These are phyloP conservation scores for Eulacestoma nigropectus DNA, from an alignment of 2,113 vertebrate species.

Conservation along the genomic window DNA sequence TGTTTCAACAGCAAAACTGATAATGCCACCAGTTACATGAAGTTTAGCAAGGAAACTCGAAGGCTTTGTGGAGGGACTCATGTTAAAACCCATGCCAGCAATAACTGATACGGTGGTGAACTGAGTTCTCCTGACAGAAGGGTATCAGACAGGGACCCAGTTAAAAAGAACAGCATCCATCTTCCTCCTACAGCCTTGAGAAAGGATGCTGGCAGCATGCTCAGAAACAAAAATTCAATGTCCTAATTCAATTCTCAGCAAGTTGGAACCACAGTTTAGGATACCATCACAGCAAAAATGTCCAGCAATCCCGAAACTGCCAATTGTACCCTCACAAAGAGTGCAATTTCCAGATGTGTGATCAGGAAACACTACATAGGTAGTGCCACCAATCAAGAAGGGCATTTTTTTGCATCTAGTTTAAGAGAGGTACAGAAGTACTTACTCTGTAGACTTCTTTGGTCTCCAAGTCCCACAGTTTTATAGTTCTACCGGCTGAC, in stretches of 20 bases:
- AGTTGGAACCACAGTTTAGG: constrained; percentile 65
- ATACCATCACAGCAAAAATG: constrained; percentile 61
- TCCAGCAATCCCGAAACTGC: neutral
- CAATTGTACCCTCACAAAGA: neutral
- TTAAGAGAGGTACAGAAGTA: constrained; percentile 50
- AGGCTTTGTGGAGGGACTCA: neutral
- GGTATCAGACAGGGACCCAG: neutral
- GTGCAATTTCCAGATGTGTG: neutral
- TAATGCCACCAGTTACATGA: neutral
- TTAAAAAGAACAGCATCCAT: neutral
- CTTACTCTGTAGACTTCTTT: constrained; percentile 96
- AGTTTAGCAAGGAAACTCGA: neutral
- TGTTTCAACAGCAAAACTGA: neutral
- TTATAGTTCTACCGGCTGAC: constrained; percentile 92
- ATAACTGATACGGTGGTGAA: neutral
- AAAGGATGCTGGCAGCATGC: constrained; percentile 27
- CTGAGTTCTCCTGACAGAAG: neutral
- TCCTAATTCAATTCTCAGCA: constrained; percentile 67
- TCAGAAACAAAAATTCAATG: constrained; percentile 72
- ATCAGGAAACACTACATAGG: neutral
- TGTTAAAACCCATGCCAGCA: neutral
- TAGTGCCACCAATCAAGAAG: neutral
- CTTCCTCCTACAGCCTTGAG: neutral
- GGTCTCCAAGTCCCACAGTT: constrained; percentile 97
- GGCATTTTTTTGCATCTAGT: neutral